Base-by-base conservation (phyloP, 2,797 vertebrate species). In the Natrix natrix region DNA sequence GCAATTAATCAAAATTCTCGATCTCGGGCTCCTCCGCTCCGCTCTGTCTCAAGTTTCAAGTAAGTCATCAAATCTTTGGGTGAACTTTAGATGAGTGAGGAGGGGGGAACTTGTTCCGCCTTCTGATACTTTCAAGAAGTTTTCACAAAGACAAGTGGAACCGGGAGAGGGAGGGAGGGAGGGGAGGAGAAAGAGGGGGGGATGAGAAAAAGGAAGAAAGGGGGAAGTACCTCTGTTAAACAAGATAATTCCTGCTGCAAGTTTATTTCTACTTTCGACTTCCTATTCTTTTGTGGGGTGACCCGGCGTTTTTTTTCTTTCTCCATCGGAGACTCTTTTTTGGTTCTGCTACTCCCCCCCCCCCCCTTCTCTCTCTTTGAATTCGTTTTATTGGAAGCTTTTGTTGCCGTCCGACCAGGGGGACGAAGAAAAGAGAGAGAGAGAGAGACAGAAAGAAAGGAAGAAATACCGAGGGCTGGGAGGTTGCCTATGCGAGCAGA, bases 401-500 rank as follows among this genome's bases (percentile, higher is more conserved):
- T 98, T 98, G 98, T 98, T 96, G 97, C 96, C 96, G 92, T 95
- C 97, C 98, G 97, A 55, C 24, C 16, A n/a, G 54, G 16, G 22
- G 14, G 37, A 8, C 20, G 78, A 48, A 24, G 37, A 12, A 83
- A 78, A 56, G 14, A 56, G 6, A 60, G 8, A 28, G 6, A 37
- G 14, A 37, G 37, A 48, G 20, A 48, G 37, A 24, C 0, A 24
- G 37, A 97, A 97, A 96, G 97, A 95, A 97, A 97, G 96, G 98
- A 97, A 97, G 97, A 97, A 98, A 96, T 97, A 97, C 98, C 97
- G 97, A 96, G 95, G 87, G 95, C 97, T 97, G 98, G 96, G 97
- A 96, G 97, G 97, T 97, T 97, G 96, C 97, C 97, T 98, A 98
- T 97, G 98, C 98, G 98, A 98, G 98, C 98, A 98, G 98, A 98